These are phyloP conservation scores for Eidolon helvum DNA, from an alignment of 2,113 vertebrate genomes.

Conservation along the genomic window DNA sequence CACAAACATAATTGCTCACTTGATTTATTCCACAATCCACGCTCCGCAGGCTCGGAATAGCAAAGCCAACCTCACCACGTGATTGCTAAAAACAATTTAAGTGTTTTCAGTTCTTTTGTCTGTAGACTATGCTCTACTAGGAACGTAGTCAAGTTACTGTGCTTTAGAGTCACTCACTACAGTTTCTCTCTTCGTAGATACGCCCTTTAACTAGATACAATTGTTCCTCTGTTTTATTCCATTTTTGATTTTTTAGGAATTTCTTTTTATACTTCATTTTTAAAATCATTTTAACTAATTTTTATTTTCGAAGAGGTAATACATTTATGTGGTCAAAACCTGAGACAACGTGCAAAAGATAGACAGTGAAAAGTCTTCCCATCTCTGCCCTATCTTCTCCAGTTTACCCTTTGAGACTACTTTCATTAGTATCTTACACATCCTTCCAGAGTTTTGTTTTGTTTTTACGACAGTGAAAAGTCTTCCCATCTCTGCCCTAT, in stretches of 20 bases:
- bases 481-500: background rate
- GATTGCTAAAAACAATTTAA: background rate
- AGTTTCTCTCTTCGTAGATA: background rate
- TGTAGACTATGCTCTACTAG: background rate
- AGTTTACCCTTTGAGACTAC: background rate
- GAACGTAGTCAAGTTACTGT: background rate
- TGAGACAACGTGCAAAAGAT: background rate
- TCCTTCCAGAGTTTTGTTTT: background rate
- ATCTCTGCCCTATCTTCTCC: background rate
- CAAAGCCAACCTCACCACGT: background rate
- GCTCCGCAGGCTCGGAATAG: background rate
- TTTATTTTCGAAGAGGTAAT: background rate
- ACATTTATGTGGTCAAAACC: background rate
- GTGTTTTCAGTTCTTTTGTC: background rate
- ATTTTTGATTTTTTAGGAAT: background rate
- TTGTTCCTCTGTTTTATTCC: background rate
- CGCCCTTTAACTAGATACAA: background rate
- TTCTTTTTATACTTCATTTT: background rate
- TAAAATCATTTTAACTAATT: background rate
- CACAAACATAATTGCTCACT: background rate
- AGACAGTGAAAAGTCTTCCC: background rate
- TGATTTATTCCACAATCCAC: background rate
- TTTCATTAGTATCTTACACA: background rate
- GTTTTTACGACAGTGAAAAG: too few species aligned
- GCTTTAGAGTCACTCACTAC: background rate